Conservation (phyloP, 2,888 invertebrate genomes). For the Lithophane ornitopus region DNA sequence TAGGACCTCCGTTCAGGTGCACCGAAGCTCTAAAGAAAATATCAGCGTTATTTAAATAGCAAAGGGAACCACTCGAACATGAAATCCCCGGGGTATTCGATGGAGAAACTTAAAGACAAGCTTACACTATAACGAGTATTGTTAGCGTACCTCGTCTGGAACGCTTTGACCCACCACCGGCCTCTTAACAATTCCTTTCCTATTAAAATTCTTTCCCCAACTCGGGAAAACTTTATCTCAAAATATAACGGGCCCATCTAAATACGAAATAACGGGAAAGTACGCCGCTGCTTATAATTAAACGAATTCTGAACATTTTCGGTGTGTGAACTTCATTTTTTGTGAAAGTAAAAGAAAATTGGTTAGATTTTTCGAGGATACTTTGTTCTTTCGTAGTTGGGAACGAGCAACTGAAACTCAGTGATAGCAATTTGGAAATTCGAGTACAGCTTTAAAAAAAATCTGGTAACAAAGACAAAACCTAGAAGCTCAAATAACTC, state of each 20-base stretch:
- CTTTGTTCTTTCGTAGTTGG: slow-evolving; percentile 37
- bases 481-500: not conserved
- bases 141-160: slow-evolving; percentile 74
- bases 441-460: slow-evolving; percentile 1
- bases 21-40: slow-evolving; percentile 70
- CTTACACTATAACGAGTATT: slow-evolving; percentile 78
- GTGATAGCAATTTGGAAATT: slow-evolving; percentile 22
- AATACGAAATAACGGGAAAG: slow-evolving; percentile 64
- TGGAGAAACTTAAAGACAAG: slow-evolving; percentile 74
- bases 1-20: slow-evolving; percentile 61
- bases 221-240: slow-evolving; percentile 78
- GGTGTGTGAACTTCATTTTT: slow-evolving; percentile 63
- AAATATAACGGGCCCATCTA: slow-evolving; percentile 72
- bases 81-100: slow-evolving; percentile 72
- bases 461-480: not conserved
- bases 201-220: slow-evolving; percentile 86
- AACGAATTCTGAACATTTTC: slow-evolving; percentile 67
- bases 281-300: slow-evolving; percentile 66
- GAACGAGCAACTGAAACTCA: slow-evolving; percentile 16
- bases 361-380: slow-evolving; percentile 31
- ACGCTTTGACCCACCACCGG: slow-evolving; percentile 81
- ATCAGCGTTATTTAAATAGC: slow-evolving; percentile 76
- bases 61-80: slow-evolving; percentile 75
- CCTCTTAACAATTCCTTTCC: slow-evolving; percentile 82
- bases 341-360: slow-evolving; percentile 42